phyloP scores from a whole-genome alignment of 2,797 vertebrate species.

The Nothura maculosa region DNA sequence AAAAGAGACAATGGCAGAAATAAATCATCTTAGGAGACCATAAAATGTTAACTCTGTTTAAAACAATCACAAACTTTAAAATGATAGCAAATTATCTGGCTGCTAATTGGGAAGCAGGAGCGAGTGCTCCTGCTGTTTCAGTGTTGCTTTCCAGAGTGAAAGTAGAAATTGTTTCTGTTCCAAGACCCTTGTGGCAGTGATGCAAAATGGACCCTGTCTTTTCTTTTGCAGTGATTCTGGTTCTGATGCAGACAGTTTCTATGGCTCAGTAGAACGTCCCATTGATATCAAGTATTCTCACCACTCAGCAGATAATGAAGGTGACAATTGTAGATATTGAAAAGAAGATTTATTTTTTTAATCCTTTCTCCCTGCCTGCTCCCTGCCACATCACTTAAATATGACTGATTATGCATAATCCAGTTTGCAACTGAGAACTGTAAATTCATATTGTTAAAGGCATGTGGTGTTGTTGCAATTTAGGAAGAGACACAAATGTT shows the following conservation, averaged over 20 bases:
- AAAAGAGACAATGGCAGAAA: background rate
- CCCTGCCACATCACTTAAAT: background rate
- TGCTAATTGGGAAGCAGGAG: background rate
- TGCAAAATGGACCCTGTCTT: background rate
- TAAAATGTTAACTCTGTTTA: background rate
- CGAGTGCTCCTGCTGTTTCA: background rate
- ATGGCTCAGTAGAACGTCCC: conserved; percentile 90
- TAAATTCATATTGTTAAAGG: background rate
- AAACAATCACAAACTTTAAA: background rate
- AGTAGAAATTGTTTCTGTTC: background rate
- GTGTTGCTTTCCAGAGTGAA: background rate
- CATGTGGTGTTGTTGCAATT: background rate
- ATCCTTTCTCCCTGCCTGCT: too few relatives aligned
- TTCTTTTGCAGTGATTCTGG: conserved; percentile 86
- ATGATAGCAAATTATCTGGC: background rate
- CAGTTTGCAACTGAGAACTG: background rate
- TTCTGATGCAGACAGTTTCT: conserved; percentile 93
- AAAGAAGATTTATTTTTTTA: background rate
- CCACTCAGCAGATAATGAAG: conserved; percentile 85
- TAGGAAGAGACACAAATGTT: background rate
- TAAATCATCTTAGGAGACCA: background rate
- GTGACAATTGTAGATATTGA: conserved; percentile 54
- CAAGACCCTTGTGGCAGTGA: background rate
- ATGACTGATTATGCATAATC: background rate
- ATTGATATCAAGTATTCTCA: conserved; percentile 88